These are phyloP conservation scores for Drosophila ustulata DNA, from an alignment of 2,888 invertebrate genomes.

Conservation along the genomic window DNA sequence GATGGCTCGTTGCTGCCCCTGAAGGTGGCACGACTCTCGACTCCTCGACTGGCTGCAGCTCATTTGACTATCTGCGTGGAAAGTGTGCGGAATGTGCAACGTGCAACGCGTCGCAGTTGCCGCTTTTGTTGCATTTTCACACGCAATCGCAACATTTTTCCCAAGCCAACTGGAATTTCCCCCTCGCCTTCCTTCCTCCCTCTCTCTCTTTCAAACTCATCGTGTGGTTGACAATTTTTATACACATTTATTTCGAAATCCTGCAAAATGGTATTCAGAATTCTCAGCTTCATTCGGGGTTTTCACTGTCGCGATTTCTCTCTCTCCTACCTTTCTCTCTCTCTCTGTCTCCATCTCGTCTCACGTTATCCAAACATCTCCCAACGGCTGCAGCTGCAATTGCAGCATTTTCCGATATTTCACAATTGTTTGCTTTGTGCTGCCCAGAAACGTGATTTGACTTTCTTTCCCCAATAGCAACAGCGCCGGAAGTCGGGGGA, in stretches of 20 bases:
- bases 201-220: conserved; percentile 9
- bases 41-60: neutral
- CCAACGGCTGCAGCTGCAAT: conserved; percentile 23
- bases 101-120: conserved; percentile 8
- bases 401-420: conserved; percentile 35
- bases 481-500: neutral
- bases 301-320: neutral
- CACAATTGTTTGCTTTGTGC: conserved; percentile 35
- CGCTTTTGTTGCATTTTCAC: conserved; percentile 68
- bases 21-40: neutral
- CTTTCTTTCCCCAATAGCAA: neutral
- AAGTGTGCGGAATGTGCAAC: conserved; percentile 16
- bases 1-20: conserved; percentile 46
- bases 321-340: neutral
- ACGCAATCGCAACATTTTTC: conserved; percentile 64
- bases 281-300: conserved; percentile 7
- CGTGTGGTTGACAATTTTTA: conserved; percentile 32
- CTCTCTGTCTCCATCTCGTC: neutral
- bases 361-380: conserved; percentile 41
- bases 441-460: conserved; percentile 41
- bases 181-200: neutral
- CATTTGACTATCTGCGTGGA: conserved; percentile 46
- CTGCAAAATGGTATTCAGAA: conserved; percentile 36
- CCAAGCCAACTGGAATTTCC: conserved; percentile 47
- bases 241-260: conserved; percentile 25